phyloP scores from a whole-genome alignment of 2,113 vertebrate species.

The Lampris incognitus region DNA sequence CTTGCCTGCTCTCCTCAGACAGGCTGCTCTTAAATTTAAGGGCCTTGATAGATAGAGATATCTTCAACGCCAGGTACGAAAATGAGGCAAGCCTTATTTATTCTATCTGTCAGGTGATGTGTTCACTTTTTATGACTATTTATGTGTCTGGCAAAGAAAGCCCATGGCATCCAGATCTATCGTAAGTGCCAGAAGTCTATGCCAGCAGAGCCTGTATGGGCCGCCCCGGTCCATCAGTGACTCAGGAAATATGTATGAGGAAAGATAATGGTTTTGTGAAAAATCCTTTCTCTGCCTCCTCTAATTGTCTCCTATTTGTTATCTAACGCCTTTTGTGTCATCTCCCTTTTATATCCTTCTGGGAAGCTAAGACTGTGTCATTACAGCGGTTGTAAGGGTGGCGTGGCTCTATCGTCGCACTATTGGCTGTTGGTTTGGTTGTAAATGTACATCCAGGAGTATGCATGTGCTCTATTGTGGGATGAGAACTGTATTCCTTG shows the following conservation, averaged over 20 bases:
- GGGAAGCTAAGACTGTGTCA: too few relatives aligned
- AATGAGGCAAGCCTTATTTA: conserved; percentile 41
- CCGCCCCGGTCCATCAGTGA: conserved; percentile 53
- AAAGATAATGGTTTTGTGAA: conserved; percentile 56
- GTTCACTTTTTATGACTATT: conserved; percentile 33
- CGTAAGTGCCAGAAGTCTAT: conserved; percentile 45
- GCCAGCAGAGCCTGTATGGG: conserved; percentile 58
- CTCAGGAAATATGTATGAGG: conserved; percentile 55
- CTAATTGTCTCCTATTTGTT: neutral
- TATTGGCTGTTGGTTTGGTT: too few relatives aligned
- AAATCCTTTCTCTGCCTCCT: conserved; percentile 38
- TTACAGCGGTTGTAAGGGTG: too few relatives aligned
- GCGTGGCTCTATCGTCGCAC: too few relatives aligned
- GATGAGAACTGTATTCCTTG: too few relatives aligned
- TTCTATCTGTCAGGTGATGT: conserved; percentile 43
- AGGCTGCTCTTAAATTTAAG: conserved; percentile 7
- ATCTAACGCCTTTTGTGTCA: too few relatives aligned
- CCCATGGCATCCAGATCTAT: conserved; percentile 35
- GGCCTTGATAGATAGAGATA: conserved; percentile 33
- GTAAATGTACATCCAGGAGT: too few relatives aligned
- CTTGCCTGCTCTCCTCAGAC: neutral
- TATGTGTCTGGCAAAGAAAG: conserved; percentile 42
- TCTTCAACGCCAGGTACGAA: conserved; percentile 42
- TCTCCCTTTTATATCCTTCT: too few relatives aligned
- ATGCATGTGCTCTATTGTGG: too few relatives aligned